Conservation (phyloP, 2,888 invertebrate species). For the Protodeltote pygarga region DNA sequence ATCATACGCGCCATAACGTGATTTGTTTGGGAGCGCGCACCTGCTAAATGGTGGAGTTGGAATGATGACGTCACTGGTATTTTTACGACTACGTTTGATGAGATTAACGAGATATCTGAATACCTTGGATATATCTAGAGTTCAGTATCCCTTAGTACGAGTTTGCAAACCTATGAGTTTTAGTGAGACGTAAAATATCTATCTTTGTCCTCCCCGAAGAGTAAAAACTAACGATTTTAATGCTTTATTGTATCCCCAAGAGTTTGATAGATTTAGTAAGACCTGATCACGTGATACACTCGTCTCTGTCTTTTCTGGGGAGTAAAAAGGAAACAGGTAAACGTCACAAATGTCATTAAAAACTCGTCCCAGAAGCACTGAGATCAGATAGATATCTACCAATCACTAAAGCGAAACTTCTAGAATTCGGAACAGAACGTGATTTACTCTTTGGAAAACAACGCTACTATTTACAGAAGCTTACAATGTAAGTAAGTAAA, state of each 20-base stretch:
- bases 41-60: conserved; percentile 40
- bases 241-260: too few relatives aligned
- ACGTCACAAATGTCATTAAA: too few relatives aligned
- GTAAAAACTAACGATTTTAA: too few relatives aligned
- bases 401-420: too few relatives aligned
- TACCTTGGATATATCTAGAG: conserved; percentile 1
- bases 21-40: conserved; percentile 60
- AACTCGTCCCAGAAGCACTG: too few relatives aligned
- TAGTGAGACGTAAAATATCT: too few relatives aligned
- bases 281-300: too few relatives aligned
- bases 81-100: conserved; percentile 32
- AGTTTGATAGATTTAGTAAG: too few relatives aligned
- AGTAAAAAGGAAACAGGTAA: too few relatives aligned
- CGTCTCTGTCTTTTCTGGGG: too few relatives aligned
- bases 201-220: too few relatives aligned
- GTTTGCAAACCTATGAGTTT: not conserved
- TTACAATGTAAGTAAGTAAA: conserved; percentile 47
- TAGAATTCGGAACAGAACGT: conserved; percentile 15
- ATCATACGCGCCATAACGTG: conserved; percentile 71
- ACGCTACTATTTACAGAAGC: conserved; percentile 34
- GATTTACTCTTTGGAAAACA: conserved; percentile 33
- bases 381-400: too few relatives aligned
- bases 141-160: not conserved
- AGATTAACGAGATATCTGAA: conserved; percentile 19
- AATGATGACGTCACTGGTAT: conserved; percentile 12